Evolutionary conservation across 2,888 invertebrate species (phyloP).

Genomic region (Pterostichus niger): DNA sequence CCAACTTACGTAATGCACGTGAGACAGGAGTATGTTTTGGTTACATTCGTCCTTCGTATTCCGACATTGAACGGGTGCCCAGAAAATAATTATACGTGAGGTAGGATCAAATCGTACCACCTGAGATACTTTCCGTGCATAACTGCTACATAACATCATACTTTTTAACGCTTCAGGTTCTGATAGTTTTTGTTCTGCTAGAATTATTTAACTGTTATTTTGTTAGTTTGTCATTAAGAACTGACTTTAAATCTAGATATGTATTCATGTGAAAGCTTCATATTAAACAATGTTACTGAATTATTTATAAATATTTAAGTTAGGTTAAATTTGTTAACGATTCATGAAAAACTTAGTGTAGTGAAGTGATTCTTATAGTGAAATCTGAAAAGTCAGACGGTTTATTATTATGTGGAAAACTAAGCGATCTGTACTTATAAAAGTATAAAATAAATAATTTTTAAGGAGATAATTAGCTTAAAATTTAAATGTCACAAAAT

Average conservation of each 20-base stretch:
- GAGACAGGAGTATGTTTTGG: constrained; percentile 19
- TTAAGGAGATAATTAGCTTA: too few species aligned
- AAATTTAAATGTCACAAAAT: too few species aligned
- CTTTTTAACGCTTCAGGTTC: neutral
- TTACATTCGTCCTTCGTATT: constrained; percentile 57
- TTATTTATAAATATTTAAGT: too few species aligned
- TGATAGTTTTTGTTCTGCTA: neutral
- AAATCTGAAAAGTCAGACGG: too few species aligned
- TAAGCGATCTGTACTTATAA: too few species aligned
- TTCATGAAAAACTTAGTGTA: too few species aligned
- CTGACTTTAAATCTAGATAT: neutral
- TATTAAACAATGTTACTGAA: too few species aligned
- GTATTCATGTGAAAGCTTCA: too few species aligned
- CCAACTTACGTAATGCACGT: constrained; percentile 32
- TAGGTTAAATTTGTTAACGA: too few species aligned
- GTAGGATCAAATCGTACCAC: constrained; percentile 34
- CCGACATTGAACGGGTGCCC: constrained; percentile 65
- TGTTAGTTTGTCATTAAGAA: neutral
- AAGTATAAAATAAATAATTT: too few species aligned
- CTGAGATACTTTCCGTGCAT: constrained; percentile 3
- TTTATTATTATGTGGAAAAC: too few species aligned
- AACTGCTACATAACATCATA: constrained; percentile 4
- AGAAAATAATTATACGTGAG: constrained; percentile 62
- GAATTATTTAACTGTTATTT: constrained; percentile 13
- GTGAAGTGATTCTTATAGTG: too few species aligned